A percentile compares a stretch with the other conserved stretches of the same genome.
phyloP scores from a whole-genome alignment of 2,113 vertebrate genomes.

The Rhinolophus sinicus region DNA sequence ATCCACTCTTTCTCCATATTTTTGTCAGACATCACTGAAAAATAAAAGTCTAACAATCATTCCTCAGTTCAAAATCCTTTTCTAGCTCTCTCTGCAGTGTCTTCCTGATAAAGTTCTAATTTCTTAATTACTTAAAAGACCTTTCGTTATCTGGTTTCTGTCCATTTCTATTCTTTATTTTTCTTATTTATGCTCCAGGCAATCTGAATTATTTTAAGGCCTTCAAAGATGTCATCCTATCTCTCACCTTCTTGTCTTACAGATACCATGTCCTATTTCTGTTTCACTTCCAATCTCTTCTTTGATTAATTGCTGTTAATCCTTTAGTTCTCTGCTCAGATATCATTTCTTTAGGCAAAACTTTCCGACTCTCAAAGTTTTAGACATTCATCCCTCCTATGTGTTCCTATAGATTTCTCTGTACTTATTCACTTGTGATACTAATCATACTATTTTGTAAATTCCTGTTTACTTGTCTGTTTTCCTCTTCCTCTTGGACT shows the following conservation, averaged over 20 bases:
- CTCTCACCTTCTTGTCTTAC: not conserved
- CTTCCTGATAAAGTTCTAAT: conserved; percentile 39
- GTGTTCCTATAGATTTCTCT: not conserved
- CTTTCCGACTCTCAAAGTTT: not conserved
- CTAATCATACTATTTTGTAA: not conserved
- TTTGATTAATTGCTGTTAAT: conserved; percentile 25
- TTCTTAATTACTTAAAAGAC: not conserved
- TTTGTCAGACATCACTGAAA: not conserved
- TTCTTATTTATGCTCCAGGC: not conserved
- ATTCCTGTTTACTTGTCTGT: not conserved
- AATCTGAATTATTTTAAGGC: not conserved
- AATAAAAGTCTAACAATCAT: conserved; percentile 3
- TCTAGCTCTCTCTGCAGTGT: not conserved
- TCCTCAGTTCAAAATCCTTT: conserved; percentile 30
- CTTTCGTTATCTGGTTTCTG: conserved; percentile 39
- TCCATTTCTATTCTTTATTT: not conserved
- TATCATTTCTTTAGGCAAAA: conserved; percentile 13
- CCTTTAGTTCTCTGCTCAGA: not conserved
- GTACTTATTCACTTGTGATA: not conserved
- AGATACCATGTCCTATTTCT: not conserved
- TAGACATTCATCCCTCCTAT: not conserved
- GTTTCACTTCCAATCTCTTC: not conserved
- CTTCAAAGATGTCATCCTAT: not conserved
- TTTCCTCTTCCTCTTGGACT: not conserved
- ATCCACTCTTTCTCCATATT: not conserved